Conservation (phyloP, 2,888 invertebrate genomes). For the Cephonodes hylas region DNA sequence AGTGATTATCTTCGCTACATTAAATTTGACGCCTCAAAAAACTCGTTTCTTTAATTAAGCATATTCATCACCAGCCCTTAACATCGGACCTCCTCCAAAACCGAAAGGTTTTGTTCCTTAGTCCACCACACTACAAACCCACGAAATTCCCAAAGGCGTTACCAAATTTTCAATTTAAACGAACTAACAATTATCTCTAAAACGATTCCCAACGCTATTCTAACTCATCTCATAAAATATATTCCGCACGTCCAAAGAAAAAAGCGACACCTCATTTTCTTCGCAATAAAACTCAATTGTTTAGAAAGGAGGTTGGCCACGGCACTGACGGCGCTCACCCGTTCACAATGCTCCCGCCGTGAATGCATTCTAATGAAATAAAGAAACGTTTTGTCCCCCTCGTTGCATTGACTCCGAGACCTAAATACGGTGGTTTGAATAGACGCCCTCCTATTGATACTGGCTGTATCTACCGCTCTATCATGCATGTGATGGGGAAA, state of each 20-base stretch:
- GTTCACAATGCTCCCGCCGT: conserved; percentile 40
- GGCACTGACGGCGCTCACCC: conserved; percentile 25
- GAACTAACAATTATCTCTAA: neutral
- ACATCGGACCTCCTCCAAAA: no score
- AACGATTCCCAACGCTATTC: neutral
- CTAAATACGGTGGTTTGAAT: conserved; percentile 48
- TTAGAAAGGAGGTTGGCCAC: conserved; percentile 39
- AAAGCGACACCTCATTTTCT: conserved; percentile 27
- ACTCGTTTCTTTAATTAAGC: no score
- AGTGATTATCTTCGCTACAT: no score
- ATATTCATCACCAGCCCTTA: no score
- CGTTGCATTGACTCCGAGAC: conserved; percentile 48
- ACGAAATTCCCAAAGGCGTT: no score
- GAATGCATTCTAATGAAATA: conserved; percentile 69
- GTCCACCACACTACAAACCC: no score
- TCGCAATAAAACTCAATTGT: conserved; percentile 37
- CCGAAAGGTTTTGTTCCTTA: no score
- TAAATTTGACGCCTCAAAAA: no score
- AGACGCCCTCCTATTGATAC: conserved; percentile 36
- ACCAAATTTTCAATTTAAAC: no score
- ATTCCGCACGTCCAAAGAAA: conserved; percentile 19
- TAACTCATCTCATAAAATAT: conserved; percentile 8
- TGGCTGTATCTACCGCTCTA: conserved; percentile 34
- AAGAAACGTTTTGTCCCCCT: conserved; percentile 61
- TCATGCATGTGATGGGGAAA: neutral